phyloP scores from a whole-genome alignment of 2,797 vertebrate genomes.

The Falco peregrinus region DNA sequence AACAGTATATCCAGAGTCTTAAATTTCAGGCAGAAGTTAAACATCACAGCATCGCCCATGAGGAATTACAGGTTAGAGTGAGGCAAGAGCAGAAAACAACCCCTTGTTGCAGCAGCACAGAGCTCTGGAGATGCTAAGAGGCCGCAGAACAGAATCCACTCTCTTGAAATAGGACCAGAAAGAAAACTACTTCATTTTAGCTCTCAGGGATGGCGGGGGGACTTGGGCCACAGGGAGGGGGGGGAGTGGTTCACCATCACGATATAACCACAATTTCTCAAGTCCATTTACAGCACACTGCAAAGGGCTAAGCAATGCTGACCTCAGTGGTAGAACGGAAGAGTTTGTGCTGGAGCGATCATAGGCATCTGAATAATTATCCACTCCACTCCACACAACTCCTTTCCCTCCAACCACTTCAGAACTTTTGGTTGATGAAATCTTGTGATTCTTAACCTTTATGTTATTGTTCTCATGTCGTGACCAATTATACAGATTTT shows the following conservation, averaged over 20 bases:
- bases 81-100: neutral
- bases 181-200: neutral
- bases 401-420: neutral
- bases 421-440: neutral
- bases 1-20: neutral
- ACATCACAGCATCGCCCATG: fast-evolving
- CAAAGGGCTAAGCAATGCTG: neutral
- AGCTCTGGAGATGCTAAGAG: neutral
- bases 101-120: neutral
- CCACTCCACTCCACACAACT: neutral
- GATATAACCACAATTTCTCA: neutral
- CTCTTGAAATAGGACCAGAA: neutral
- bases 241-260: neutral
- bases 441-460: neutral
- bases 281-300: neutral
- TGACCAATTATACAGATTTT: neutral
- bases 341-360: neutral
- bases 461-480: neutral
- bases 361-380: neutral
- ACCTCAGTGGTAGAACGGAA: neutral
- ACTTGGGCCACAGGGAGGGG: too few species aligned
- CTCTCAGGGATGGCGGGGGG: neutral
- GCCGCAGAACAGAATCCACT: neutral
- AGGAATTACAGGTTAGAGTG: neutral
- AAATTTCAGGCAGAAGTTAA: neutral